Evolutionary conservation across 2,888 invertebrate species (phyloP), one percentile per base, ranked within the genome.

Genomic region (Gisinianus flammeolus): DNA sequence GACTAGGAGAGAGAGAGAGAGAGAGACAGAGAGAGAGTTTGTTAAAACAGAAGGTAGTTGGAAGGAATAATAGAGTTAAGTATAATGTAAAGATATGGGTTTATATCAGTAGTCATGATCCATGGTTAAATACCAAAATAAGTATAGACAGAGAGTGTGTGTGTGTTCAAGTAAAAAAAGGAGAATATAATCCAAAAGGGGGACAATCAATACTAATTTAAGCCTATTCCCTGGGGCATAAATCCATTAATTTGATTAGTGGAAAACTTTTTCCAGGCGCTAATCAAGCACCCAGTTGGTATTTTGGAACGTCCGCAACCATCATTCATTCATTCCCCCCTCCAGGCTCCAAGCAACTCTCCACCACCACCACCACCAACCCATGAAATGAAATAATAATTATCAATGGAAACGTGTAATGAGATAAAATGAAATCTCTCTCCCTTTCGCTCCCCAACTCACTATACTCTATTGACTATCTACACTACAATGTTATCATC

Each of bases 211-310:
- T 79, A 79, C 79, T 79, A 77, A 77, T 80, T 72, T 78, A 73
- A 28, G 52, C n/a, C n/a, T 22, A 44, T 77, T 72, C 67, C 68
- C 78, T 58, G 10, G 72, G 80, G 79, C 77, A 68, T 64, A 67
- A 79, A 73, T 79, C 78, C 80, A 79, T 79, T 82, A 82, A 82
- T 82, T 82, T 82, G 82, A 82, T 82, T 82, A 82, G 66, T 54
- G 76, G 44, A 75, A 79, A 72, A 81, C 78, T 79, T 81, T 81
- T 79, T 78, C 72, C 68, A 56, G 35, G 56, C 73, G 62, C 81
- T 79, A 79, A 81, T 78, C 81, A 81, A 81, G 72, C 68, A 76
- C 71, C 76, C 72, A 58, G 56, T 58, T n/a, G n/a, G n/a, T 8
- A 24, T 24, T 22, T 10, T 44, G 44, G 44, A 44, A 44, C 44